phyloP scores from a whole-genome alignment of 2,113 vertebrate species.

The Oncorhynchus kisutch region DNA sequence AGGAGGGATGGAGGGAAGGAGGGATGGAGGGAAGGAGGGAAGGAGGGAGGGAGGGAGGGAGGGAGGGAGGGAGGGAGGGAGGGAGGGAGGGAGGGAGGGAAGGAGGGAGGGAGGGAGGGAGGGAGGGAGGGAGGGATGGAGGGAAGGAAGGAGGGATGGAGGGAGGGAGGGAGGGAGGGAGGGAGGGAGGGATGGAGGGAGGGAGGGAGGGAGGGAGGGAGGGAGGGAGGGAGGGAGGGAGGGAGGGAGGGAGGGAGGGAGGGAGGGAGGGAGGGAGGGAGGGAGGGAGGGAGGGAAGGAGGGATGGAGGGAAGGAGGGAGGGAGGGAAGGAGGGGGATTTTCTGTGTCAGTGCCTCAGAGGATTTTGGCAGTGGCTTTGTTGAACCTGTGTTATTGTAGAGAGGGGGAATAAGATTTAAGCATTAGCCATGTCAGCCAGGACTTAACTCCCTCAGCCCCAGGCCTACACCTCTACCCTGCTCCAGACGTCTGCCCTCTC shows the following conservation, averaged over 20 bases:
- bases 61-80: conserved; percentile 41
- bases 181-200: conserved; percentile 18
- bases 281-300: too few relatives aligned
- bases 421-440: conserved; percentile 78
- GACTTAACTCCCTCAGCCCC: conserved; percentile 74
- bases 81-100: conserved; percentile 73
- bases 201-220: conserved; percentile 18
- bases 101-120: conserved; percentile 64
- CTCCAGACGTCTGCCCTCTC: conserved; percentile 8
- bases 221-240: conserved; percentile 35
- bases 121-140: too few relatives aligned
- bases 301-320: conserved; percentile 59
- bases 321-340: conserved; percentile 84
- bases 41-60: conserved; percentile 77
- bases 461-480: conserved; percentile 33
- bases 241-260: conserved; percentile 38
- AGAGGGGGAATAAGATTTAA: conserved; percentile 64
- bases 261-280: conserved; percentile 16
- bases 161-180: conserved; percentile 22
- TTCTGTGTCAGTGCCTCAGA: conserved; percentile 93
- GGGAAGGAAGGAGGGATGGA: conserved; percentile 32
- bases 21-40: conserved; percentile 79
- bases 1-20: conserved; percentile 76
- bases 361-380: conserved; percentile 89
- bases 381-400: conserved; percentile 84